These are phyloP conservation scores for Ormyrus thymus DNA, from an alignment of 2,888 invertebrate species.

Conservation along the genomic window DNA sequence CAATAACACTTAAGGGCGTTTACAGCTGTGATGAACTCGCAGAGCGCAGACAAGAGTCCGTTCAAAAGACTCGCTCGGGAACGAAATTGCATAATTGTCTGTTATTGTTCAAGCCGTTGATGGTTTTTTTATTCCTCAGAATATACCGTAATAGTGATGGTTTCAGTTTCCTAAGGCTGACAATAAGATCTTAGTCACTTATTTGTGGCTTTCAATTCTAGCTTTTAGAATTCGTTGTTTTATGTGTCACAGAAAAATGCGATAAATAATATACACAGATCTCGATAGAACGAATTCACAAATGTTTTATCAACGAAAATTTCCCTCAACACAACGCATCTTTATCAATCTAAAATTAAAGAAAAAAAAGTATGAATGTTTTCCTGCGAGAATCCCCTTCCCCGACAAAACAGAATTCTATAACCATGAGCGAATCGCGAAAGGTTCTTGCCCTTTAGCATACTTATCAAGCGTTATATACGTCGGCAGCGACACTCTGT, in stretches of 20 bases:
- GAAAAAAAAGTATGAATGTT: not conserved
- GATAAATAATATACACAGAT: too few relatives aligned
- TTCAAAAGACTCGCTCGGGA: not conserved
- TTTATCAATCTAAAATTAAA: not conserved
- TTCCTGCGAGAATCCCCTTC: too few relatives aligned
- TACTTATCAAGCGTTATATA: conserved; percentile 15
- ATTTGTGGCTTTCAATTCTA: too few relatives aligned
- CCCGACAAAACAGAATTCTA: not conserved
- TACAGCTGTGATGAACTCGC: not conserved
- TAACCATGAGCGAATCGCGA: not conserved
- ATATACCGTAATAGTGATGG: not conserved
- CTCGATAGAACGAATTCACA: too few relatives aligned
- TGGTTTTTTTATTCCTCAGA: not conserved
- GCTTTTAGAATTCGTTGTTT: too few relatives aligned
- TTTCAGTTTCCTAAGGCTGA: not conserved
- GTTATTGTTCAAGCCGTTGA: not conserved
- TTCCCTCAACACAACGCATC: not conserved
- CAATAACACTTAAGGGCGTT: conserved; percentile 39
- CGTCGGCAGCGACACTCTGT: not conserved
- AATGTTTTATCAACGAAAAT: not conserved
- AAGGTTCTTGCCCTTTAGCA: conserved; percentile 49
- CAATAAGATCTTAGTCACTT: too few relatives aligned
- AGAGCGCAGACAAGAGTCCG: too few relatives aligned
- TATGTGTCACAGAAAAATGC: too few relatives aligned
- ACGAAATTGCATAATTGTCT: conserved; percentile 30